These are phyloP conservation scores for Alsophila aescularia DNA, from an alignment of 2,888 invertebrate species.

Conservation along the genomic window DNA sequence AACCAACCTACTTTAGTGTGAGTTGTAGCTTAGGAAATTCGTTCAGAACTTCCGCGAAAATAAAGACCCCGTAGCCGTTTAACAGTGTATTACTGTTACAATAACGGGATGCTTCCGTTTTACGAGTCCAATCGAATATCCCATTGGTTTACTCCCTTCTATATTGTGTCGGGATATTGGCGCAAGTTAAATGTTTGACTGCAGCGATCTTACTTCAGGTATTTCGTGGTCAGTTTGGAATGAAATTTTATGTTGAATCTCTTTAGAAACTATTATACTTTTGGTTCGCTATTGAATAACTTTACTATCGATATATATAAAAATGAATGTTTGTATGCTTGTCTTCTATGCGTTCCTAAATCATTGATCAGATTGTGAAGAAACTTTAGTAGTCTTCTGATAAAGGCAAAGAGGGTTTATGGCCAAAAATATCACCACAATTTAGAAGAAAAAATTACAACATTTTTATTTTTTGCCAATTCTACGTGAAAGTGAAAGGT, in stretches of 20 bases:
- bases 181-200: constrained; percentile 16
- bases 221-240: constrained; percentile 4
- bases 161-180: constrained; percentile 35
- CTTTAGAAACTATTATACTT: too few relatives aligned
- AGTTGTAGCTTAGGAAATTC: constrained; percentile 14
- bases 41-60: constrained; percentile 23
- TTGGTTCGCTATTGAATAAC: too few relatives aligned
- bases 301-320: too few relatives aligned
- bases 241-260: background rate
- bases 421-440: too few relatives aligned
- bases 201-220: constrained; percentile 9
- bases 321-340: too few relatives aligned
- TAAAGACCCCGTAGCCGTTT: constrained; percentile 32
- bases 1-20: background rate
- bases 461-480: too few relatives aligned
- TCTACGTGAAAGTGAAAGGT: too few relatives aligned
- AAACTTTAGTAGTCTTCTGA: too few relatives aligned
- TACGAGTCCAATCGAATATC: constrained; percentile 37
- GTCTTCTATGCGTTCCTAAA: too few relatives aligned
- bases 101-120: constrained; percentile 40
- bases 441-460: too few relatives aligned
- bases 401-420: too few relatives aligned
- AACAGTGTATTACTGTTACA: constrained; percentile 38
- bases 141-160: constrained; percentile 34
- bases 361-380: too few relatives aligned